Conservation (phyloP, 2,797 vertebrate genomes). For the Labeo calbasu region DNA sequence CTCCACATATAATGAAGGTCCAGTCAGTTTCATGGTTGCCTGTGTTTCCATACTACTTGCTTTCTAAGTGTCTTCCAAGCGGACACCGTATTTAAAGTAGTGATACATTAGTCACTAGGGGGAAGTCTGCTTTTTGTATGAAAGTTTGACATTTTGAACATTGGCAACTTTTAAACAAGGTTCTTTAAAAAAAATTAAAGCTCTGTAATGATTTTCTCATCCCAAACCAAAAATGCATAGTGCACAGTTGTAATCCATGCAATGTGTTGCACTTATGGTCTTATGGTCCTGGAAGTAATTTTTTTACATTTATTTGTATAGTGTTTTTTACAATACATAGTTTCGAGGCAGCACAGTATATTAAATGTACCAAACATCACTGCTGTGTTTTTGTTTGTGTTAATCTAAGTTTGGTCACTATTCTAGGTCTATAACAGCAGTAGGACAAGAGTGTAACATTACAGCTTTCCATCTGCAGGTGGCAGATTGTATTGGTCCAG, state of each 20-base stretch:
- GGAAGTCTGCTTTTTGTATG: not conserved
- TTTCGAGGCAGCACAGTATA: not conserved
- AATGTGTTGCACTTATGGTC: not conserved
- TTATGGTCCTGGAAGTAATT: not conserved
- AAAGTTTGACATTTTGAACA: not conserved
- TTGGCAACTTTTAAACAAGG: not conserved
- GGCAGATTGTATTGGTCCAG: constrained; percentile 13
- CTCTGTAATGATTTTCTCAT: not conserved
- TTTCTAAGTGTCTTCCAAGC: not conserved
- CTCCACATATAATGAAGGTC: not conserved
- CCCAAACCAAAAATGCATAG: not conserved
- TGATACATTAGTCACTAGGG: not conserved
- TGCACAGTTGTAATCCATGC: not conserved
- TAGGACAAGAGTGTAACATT: not conserved
- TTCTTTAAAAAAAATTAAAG: not conserved
- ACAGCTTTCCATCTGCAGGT: constrained; percentile 39
- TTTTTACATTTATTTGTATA: too few species aligned
- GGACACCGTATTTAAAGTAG: not conserved
- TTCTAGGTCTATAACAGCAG: not conserved
- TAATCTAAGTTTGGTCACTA: not conserved
- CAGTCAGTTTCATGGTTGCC: not conserved
- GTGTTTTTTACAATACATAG: not conserved
- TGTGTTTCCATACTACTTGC: not conserved
- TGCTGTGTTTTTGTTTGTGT: not conserved
- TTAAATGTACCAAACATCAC: not conserved